Conservation (phyloP, 2,113 vertebrate genomes). For the Trematocara macrostoma region DNA sequence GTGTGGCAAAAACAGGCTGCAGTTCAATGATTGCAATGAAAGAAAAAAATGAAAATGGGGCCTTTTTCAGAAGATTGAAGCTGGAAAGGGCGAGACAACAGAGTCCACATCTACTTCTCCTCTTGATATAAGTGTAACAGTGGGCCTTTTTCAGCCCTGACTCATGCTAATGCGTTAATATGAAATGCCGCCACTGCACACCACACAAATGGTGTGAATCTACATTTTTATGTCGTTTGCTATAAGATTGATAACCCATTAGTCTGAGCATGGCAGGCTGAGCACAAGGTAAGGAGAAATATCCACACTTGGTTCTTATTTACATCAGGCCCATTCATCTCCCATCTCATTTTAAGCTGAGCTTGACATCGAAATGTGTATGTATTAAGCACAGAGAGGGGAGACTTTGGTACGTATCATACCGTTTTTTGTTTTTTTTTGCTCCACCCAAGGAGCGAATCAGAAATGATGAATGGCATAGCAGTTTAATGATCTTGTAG, state of each 20-base stretch:
- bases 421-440: neutral
- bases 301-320: constrained; percentile 25
- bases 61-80: neutral
- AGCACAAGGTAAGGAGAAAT: constrained; percentile 6
- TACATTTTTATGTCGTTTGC: constrained; percentile 43
- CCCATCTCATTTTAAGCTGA: neutral
- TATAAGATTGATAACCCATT: constrained; percentile 38
- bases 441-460: neutral
- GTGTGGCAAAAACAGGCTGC: neutral
- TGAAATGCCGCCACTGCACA: neutral
- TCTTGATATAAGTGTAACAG: neutral
- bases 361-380: constrained; percentile 33
- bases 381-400: constrained; percentile 17
- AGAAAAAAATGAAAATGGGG: neutral
- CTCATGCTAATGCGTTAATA: constrained; percentile 25
- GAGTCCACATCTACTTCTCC: neutral
- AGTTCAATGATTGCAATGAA: neutral
- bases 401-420: neutral
- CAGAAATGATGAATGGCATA: constrained; percentile 45
- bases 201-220: constrained; percentile 20
- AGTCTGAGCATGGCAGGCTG: neutral
- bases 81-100: neutral
- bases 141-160: neutral
- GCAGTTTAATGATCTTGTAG: constrained; percentile 51
- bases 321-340: constrained; percentile 46